Conservation (phyloP, 2,113 vertebrate species). For the Takifugu flavidus region DNA sequence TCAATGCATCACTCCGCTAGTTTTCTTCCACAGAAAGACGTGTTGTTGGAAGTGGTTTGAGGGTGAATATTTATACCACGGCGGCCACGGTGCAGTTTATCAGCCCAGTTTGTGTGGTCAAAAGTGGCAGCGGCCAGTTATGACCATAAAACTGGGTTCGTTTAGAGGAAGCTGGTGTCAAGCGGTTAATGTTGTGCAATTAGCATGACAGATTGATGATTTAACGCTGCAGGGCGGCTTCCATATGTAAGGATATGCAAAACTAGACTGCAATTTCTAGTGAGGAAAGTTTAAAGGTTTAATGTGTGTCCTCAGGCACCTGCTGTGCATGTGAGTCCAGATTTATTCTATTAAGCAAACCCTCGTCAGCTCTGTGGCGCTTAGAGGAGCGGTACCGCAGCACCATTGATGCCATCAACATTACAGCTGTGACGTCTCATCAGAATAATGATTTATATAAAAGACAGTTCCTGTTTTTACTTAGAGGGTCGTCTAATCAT, state of each 20-base stretch:
- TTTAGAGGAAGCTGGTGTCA: background rate
- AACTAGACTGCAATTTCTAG: background rate
- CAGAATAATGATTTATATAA: background rate
- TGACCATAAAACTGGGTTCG: background rate
- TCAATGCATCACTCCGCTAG: constrained; percentile 6
- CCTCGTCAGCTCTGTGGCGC: background rate
- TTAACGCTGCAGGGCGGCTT: background rate
- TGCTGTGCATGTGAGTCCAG: constrained; percentile 1
- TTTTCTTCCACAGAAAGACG: background rate
- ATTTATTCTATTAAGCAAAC: constrained; percentile 19
- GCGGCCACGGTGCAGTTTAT: background rate
- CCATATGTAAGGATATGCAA: background rate
- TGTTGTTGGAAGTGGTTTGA: background rate
- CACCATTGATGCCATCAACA: background rate
- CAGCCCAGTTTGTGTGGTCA: constrained; percentile 4
- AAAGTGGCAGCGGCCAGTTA: background rate
- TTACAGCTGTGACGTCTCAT: background rate
- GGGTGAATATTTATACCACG: background rate
- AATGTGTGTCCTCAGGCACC: constrained; percentile 1
- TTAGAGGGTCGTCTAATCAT: too few relatives aligned
- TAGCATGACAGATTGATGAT: background rate
- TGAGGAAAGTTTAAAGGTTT: constrained; percentile 3
- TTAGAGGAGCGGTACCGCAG: too few relatives aligned
- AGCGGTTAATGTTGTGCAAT: constrained; percentile 20
- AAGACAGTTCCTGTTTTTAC: background rate